Evolutionary conservation across 2,797 vertebrate species (phyloP).

Genomic region (Streptopelia turtur): DNA sequence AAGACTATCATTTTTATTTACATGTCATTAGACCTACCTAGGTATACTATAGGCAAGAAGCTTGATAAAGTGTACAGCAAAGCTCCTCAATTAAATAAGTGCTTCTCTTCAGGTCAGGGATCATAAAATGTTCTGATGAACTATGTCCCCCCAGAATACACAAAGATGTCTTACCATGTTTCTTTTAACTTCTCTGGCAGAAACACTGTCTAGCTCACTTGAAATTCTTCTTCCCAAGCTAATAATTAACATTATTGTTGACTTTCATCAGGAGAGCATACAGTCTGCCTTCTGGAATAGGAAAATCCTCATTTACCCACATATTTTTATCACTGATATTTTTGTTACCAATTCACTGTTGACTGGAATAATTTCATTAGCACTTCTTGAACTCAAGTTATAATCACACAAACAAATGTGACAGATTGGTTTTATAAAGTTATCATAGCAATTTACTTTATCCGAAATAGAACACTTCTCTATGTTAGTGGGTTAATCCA

Average conservation of each 20-base stretch:
- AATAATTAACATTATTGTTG: neutral
- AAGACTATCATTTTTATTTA: neutral
- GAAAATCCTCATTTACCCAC: conserved; percentile 1
- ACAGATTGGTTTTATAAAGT: conserved; percentile 6
- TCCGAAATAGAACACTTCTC: neutral
- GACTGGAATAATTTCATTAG: conserved; percentile 18
- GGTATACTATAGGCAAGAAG: neutral
- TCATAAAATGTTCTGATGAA: neutral
- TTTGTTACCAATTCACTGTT: conserved; percentile 3
- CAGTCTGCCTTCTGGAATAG: neutral
- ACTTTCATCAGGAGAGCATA: neutral
- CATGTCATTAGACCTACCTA: neutral
- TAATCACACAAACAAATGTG: neutral
- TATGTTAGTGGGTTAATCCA: neutral
- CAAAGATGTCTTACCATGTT: neutral
- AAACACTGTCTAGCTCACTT: neutral
- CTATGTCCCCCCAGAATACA: neutral
- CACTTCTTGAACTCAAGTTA: conserved; percentile 7
- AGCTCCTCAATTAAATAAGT: neutral
- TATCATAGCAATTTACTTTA: neutral
- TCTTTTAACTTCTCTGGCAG: neutral
- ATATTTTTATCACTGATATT: conserved; percentile 29
- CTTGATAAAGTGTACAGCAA: neutral
- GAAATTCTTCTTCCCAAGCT: neutral
- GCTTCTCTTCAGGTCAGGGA: neutral